Evolutionary conservation across 2,113 vertebrate genomes (phyloP).

Genomic region (Falcunculus frontatus): DNA sequence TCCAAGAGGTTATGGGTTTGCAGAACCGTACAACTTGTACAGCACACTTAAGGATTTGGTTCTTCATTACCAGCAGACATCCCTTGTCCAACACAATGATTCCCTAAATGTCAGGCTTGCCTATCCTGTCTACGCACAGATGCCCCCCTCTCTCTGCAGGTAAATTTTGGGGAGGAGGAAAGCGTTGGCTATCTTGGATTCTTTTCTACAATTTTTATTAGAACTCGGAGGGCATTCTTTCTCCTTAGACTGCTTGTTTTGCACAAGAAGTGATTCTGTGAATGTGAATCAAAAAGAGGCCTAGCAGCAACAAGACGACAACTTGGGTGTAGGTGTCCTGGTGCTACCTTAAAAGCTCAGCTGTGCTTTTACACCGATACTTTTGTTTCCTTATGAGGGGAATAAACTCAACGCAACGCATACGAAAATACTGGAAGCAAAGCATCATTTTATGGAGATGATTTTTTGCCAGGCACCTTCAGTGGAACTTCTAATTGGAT

Average conservation of each 20-base stretch:
- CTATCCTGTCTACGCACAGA: conserved; percentile 89
- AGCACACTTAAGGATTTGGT: conserved; percentile 92
- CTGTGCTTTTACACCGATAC: conserved; percentile 64
- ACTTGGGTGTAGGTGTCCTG: conserved; percentile 77
- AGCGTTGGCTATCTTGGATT: conserved; percentile 64
- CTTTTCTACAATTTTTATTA: conserved; percentile 80
- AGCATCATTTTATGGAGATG: conserved; percentile 33
- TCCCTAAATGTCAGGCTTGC: conserved; percentile 93
- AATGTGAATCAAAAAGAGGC: conserved; percentile 90
- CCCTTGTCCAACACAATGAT: conserved; percentile 93
- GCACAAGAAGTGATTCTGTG: conserved; percentile 99
- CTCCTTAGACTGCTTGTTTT: conserved; percentile 98
- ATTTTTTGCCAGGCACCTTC: conserved; percentile 71
- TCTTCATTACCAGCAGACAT: conserved; percentile 94
- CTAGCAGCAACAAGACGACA: conserved; percentile 75
- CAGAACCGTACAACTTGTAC: conserved; percentile 93
- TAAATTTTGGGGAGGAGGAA: conserved; percentile 71
- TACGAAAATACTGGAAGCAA: conserved; percentile 60
- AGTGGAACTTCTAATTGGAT: conserved; percentile 60
- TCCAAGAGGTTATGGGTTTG: conserved; percentile 89
- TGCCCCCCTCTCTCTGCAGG: conserved; percentile 81
- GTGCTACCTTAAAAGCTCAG: conserved; percentile 84
- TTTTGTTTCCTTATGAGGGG: conserved; percentile 68
- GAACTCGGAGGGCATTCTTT: conserved; percentile 93
- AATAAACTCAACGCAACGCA: conserved; percentile 18